A percentile compares a stretch with the other conserved stretches of the same genome.
phyloP scores from a whole-genome alignment of 1,140 invertebrate species.

The Euwallacea similis region DNA sequence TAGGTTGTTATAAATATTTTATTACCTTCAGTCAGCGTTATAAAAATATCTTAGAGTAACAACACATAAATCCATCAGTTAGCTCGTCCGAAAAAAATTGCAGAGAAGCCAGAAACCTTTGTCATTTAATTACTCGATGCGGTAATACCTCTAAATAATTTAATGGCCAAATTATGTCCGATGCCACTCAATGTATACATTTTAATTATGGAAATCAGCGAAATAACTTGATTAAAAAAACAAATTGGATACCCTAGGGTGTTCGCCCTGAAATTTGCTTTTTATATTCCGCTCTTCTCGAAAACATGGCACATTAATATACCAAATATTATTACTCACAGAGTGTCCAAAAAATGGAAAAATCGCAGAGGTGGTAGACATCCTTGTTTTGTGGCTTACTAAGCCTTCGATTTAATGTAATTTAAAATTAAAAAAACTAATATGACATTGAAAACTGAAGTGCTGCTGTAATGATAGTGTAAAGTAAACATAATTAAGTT shows the following conservation, averaged over 20 bases:
- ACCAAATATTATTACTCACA: background rate
- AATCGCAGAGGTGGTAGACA: too few species aligned
- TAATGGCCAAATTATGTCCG: background rate
- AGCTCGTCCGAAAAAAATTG: background rate
- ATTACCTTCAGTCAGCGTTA: too few species aligned
- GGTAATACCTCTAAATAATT: background rate
- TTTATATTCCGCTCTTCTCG: background rate
- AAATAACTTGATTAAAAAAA: slow-evolving; percentile 5
- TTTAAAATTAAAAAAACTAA: too few species aligned
- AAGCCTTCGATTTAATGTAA: too few species aligned
- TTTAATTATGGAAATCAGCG: background rate
- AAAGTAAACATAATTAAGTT: too few species aligned
- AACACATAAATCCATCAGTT: background rate
- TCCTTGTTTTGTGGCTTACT: too few species aligned
- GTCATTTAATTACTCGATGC: background rate
- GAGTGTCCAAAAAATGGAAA: too few species aligned
- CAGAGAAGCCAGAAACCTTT: too few species aligned
- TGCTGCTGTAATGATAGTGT: too few species aligned
- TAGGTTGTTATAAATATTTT: background rate
- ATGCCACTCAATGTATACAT: slow-evolving; percentile 5
- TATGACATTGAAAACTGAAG: too few species aligned
- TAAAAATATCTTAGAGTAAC: background rate
- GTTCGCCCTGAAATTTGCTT: background rate
- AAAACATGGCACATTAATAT: background rate
- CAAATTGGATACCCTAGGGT: slow-evolving; percentile 2